phyloP scores from a whole-genome alignment of 2,888 invertebrate genomes.

The Sarcophaga carnaria region DNA sequence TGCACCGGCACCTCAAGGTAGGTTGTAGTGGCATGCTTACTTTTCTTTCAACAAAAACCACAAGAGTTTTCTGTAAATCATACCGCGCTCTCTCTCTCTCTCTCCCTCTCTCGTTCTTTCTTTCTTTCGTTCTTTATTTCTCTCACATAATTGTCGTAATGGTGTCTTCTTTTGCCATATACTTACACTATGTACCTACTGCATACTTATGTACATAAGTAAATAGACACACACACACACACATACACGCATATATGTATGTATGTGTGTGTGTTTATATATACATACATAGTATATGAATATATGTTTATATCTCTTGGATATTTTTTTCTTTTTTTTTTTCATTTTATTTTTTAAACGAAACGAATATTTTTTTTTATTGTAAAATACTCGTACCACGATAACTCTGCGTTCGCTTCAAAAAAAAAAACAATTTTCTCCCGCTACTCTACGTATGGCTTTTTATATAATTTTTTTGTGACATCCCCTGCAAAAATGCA shows the following conservation, averaged over 20 bases:
- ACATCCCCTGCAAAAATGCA: background rate
- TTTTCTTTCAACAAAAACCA: conserved; percentile 60
- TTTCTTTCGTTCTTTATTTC: conserved; percentile 39
- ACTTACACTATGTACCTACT: background rate
- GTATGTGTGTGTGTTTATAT: conserved; percentile 12
- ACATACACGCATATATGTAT: conserved; percentile 9
- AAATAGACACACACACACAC: background rate
- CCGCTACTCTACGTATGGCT: conserved; percentile 35
- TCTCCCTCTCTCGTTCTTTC: conserved; percentile 49
- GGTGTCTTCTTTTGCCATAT: conserved; percentile 45
- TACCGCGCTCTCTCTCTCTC: conserved; percentile 12
- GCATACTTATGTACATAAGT: background rate
- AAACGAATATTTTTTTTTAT: background rate
- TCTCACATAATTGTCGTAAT: conserved; percentile 62
- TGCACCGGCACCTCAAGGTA: conserved; percentile 79
- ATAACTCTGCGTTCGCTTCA: background rate
- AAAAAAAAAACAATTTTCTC: background rate
- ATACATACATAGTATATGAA: too few species aligned
- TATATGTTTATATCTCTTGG: conserved; percentile 29
- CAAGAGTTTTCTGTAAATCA: conserved; percentile 1
- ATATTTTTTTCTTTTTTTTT: conserved; percentile 52
- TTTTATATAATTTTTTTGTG: conserved; percentile 40
- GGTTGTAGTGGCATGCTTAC: conserved; percentile 80
- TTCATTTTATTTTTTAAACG: conserved; percentile 41
- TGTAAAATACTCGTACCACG: background rate